Evolutionary conservation across 2,113 vertebrate genomes (phyloP).

Genomic region (Cyprinodon variegatus): DNA sequence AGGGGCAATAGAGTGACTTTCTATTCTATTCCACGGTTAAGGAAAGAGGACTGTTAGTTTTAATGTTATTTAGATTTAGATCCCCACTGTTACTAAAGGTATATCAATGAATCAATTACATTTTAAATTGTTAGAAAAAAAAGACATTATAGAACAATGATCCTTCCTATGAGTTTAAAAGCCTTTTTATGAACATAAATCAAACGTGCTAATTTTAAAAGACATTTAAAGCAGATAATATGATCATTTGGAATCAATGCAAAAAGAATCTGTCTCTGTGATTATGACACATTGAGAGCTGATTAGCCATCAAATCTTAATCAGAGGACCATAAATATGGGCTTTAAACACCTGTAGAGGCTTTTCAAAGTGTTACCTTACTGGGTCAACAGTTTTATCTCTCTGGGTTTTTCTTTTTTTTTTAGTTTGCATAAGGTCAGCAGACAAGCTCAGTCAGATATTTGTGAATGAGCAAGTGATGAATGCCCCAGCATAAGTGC

Average conservation of each 20-base stretch:
- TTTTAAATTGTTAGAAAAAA: not conserved
- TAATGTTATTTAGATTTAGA: not conserved
- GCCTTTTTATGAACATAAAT: no score
- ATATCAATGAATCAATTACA: not conserved
- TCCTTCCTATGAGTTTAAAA: not conserved
- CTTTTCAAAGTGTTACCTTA: constrained; percentile 20
- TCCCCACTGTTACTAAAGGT: not conserved
- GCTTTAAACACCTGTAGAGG: constrained; percentile 19
- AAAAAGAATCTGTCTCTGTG: not conserved
- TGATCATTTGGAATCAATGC: not conserved
- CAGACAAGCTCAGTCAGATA: constrained; percentile 67
- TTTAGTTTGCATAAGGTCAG: constrained; percentile 66
- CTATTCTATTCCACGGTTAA: no score
- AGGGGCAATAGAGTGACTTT: no score
- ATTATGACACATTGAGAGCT: not conserved
- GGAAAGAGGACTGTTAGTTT: no score
- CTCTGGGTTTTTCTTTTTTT: constrained; percentile 42
- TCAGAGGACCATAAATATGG: constrained; percentile 5
- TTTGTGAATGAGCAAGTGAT: constrained; percentile 74
- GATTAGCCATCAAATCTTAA: not conserved
- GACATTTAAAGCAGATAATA: not conserved
- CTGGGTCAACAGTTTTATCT: constrained; percentile 51
- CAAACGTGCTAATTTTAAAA: not conserved
- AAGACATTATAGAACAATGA: not conserved
- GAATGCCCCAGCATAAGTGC: constrained; percentile 6